Evolutionary conservation across 2,113 vertebrate genomes (phyloP), one percentile per base, ranked within the genome.

Genomic region (Melozone crissalis): DNA sequence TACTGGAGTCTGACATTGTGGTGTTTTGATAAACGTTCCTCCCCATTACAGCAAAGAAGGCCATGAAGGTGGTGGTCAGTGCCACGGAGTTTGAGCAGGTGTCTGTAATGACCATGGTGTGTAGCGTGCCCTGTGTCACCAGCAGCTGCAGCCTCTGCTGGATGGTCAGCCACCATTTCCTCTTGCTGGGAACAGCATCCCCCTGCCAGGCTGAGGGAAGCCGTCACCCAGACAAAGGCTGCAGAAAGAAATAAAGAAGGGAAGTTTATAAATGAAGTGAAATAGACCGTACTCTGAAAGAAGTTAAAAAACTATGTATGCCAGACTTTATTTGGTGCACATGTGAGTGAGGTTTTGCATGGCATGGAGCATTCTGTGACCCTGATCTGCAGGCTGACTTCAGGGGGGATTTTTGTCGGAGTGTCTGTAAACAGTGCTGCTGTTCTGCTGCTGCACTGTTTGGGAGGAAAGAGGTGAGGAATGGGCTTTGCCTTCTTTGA

Each of bases 41-140:
- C 39, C 12, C 11, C 1, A 0, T 67, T 41, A 3, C 3, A 3
- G 12, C 24, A 20, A 31, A 68, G 58, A 18, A 43, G 31, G 27
- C 23, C 18, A 3, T 52, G 14, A 55, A 16, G 0, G 1, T 12
- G 47, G 23, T 44, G 41, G 37, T 22, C 33, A 28, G 63, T 1
- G 4, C 0, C 0, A 6, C 15, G 13, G n/a, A 31, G 17, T 27
- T 39, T 7, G 33, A 31, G 3, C 20, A 22, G 1, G 1, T 28
- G 21, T 69, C n/a, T 43, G 23, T 74, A 6, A 15, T 30, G 13
- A 7, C 3, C 27, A 2, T 4, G 5, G 21, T 43, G 10, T 9
- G 5, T 35, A 10, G 37, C 9, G 19, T 2, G 5, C 20, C 9
- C 73, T 5, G 10, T 26, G 23, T 33, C 62, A 71, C 57, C 15